Evolutionary conservation across 2,113 vertebrate genomes (phyloP).

Genomic region (Sinocyclocheilus rhinocerous): DNA sequence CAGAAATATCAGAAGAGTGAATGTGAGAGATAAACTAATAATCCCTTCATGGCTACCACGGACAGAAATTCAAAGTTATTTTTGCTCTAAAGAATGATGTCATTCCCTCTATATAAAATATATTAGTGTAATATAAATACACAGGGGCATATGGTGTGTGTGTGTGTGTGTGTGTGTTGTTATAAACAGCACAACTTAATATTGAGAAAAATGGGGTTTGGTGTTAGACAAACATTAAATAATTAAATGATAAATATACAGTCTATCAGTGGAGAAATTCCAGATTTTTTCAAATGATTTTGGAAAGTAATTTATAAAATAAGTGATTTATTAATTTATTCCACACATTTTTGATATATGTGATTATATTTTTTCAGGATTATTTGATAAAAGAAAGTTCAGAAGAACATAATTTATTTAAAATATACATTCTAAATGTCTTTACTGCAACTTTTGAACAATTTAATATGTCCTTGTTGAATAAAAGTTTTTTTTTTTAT

Average conservation of each 20-base stretch:
- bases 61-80: slow-evolving; percentile 8
- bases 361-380: too few species aligned
- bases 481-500: background rate
- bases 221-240: background rate
- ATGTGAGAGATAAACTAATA: slow-evolving; percentile 22
- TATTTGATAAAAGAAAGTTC: too few species aligned
- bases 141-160: slow-evolving; percentile 3
- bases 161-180: background rate
- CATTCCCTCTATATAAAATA: slow-evolving; percentile 15
- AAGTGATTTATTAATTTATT: too few species aligned
- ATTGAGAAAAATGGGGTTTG: background rate
- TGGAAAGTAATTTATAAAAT: too few species aligned
- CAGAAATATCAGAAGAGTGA: background rate
- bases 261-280: too few species aligned
- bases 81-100: slow-evolving; percentile 17
- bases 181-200: background rate
- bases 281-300: too few species aligned
- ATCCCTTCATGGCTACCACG: background rate
- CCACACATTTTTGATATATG: too few species aligned
- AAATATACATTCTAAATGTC: too few species aligned
- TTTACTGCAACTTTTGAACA: too few species aligned
- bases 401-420: too few species aligned
- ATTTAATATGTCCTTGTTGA: too few species aligned
- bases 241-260: background rate
- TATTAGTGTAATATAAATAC: slow-evolving; percentile 15